phyloP scores from a whole-genome alignment of 2,888 invertebrate species.

The Acanthacorydalis orientalis region DNA sequence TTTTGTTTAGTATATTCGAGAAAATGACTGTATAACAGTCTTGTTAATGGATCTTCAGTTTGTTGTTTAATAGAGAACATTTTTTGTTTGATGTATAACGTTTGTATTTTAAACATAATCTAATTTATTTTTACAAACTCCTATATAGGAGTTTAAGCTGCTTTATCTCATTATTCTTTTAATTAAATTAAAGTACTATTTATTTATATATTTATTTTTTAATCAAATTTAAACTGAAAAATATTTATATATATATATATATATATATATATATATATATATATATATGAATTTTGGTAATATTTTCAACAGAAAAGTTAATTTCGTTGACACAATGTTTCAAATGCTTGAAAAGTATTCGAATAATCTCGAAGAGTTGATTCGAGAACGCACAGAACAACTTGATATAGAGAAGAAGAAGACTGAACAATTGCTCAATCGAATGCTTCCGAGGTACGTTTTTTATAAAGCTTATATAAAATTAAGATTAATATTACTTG shows the following conservation, averaged over 20 bases:
- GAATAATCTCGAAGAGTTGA: slow-evolving; percentile 84
- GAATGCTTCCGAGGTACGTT: slow-evolving; percentile 73
- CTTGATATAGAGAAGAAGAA: slow-evolving; percentile 90
- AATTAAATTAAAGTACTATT: no score
- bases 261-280: no score
- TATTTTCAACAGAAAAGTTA: slow-evolving; percentile 54
- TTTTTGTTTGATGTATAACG: no score
- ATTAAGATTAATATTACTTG: no score
- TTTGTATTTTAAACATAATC: no score
- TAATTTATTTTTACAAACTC: no score
- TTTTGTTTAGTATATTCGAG: not conserved
- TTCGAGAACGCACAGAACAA: slow-evolving; percentile 82
- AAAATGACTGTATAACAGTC: not conserved
- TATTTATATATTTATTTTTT: not conserved
- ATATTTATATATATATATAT: no score
- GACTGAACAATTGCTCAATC: slow-evolving; percentile 78
- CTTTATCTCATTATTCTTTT: no score
- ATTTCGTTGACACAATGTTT: slow-evolving; percentile 94
- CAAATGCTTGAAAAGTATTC: slow-evolving; percentile 94
- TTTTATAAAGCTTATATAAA: not conserved
- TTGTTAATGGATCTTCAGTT: no score
- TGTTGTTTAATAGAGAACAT: no score
- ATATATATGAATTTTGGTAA: not conserved
- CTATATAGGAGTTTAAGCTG: no score
- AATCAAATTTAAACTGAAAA: no score